These are phyloP conservation scores for Heliconius aoede DNA, from an alignment of 2,888 invertebrate species.

Conservation along the genomic window DNA sequence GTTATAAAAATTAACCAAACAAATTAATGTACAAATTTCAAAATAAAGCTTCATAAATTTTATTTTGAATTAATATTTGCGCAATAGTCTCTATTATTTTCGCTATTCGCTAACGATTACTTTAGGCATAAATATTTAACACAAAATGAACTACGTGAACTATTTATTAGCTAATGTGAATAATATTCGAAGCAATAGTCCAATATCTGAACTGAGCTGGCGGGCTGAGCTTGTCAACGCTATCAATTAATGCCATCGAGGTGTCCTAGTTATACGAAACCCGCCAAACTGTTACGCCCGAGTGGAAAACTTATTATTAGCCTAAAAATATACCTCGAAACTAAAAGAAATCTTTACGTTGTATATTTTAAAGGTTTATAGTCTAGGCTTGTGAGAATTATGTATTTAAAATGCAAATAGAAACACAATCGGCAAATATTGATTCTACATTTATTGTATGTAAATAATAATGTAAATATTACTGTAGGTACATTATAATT, in stretches of 20 bases:
- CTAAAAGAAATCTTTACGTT: slow-evolving; percentile 1
- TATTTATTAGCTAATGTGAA: slow-evolving; percentile 23
- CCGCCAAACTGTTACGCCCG: slow-evolving; percentile 60
- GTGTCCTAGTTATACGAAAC: slow-evolving; percentile 72
- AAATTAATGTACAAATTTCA: not conserved
- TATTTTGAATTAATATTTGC: not conserved
- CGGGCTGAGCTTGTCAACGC: slow-evolving; percentile 63
- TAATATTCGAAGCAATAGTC: slow-evolving; percentile 30
- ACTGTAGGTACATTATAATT: too few relatives aligned
- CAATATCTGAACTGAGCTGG: slow-evolving; percentile 38
- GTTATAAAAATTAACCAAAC: not conserved
- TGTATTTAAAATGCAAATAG: not conserved
- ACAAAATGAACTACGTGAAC: not conserved
- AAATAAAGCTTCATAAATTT: not conserved
- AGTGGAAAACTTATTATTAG: slow-evolving; percentile 49
- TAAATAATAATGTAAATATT: too few relatives aligned
- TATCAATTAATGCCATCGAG: slow-evolving; percentile 75
- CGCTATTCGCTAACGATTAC: not conserved
- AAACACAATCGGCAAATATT: not conserved
- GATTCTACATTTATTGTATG: not conserved
- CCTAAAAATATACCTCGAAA: slow-evolving; percentile 32
- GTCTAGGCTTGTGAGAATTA: not conserved
- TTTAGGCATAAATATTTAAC: not conserved
- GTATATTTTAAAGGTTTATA: not conserved
- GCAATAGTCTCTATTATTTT: not conserved